Base-by-base conservation (phyloP, 2,888 invertebrate species). In the Petrolisthes manimaculis region DNA sequence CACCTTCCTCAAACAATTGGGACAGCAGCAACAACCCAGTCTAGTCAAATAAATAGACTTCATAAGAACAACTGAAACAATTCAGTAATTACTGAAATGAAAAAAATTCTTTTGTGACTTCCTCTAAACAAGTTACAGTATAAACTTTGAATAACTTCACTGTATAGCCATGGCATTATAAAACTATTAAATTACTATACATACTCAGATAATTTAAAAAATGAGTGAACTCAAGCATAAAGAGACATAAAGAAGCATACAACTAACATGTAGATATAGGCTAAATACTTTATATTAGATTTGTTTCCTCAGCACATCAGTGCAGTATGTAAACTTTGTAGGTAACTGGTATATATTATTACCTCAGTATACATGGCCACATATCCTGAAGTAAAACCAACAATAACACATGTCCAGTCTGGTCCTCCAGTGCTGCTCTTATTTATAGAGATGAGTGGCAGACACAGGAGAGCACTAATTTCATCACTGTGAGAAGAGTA, bases 361-460 rank as follows among this genome's bases (percentile, higher is more conserved):
- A 94, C 94, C 93, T 98, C 98, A 1, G 97, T 97, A 92, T 97
- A 98, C 93, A 98, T 97, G 90, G 96, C 94, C 14, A 98, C 94
- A 93, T 94, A 95, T 24, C 99, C 99, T 91, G 96, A 96, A 92
- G 95, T 95, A 92, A 97, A 96, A 18, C 98, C 99, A 88, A 97
- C 95, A 89, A 96, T 95, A 89, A 98, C 95, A 92, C 97, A 98
- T 18, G 97, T 98, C 98, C 98, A 99, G 93, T 99, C 98, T 54
- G 97, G 95, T 6, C 95, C 95, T 92, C 95, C 94, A 78, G 94
- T 94, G 18, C 94, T 93, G 90, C 94, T 94, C 77, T 93, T 94
- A 83, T 94, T 94, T 89, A 94, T 93, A n/a, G 94, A 93, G 84
- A 94, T 93, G 18, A 95, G 92, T 5, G 95, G 94, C 88, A 95